phyloP scores from a whole-genome alignment of 2,797 vertebrate genomes.

The Lacerta agilis region DNA sequence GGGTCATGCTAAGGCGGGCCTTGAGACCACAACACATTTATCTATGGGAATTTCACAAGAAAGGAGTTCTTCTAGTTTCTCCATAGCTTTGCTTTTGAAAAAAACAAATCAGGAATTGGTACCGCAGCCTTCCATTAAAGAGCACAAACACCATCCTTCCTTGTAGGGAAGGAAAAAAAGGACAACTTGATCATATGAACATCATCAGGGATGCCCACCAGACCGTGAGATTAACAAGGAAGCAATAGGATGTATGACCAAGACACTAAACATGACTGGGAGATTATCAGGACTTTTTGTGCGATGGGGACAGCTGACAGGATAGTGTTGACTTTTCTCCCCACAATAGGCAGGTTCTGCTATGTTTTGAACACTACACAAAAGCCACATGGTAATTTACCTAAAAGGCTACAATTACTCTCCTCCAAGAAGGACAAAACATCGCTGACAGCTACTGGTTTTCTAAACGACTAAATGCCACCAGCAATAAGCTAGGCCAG shows the following conservation, averaged over 20 bases:
- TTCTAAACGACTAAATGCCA: constrained; percentile 1
- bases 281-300: background rate
- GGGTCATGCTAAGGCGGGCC: background rate
- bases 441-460: background rate
- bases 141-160: background rate
- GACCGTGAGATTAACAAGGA: background rate
- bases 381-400: constrained; percentile 3
- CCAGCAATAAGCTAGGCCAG: background rate
- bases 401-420: constrained; percentile 22
- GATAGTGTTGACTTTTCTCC: background rate
- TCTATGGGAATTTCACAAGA: background rate
- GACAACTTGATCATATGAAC: constrained; percentile 10
- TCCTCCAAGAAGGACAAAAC: background rate
- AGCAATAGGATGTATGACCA: constrained; percentile 3
- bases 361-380: constrained; percentile 40
- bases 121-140: constrained; percentile 7
- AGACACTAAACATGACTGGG: background rate
- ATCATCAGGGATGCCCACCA: background rate
- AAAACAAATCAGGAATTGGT: constrained; percentile 7
- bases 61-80: background rate
- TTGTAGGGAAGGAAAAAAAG: background rate
- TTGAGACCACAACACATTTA: background rate
- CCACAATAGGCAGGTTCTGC: background rate
- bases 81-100: background rate
- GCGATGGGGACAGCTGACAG: background rate